Conservation (phyloP, 2,888 invertebrate genomes). For the Chalcosyrphus nemorum region DNA sequence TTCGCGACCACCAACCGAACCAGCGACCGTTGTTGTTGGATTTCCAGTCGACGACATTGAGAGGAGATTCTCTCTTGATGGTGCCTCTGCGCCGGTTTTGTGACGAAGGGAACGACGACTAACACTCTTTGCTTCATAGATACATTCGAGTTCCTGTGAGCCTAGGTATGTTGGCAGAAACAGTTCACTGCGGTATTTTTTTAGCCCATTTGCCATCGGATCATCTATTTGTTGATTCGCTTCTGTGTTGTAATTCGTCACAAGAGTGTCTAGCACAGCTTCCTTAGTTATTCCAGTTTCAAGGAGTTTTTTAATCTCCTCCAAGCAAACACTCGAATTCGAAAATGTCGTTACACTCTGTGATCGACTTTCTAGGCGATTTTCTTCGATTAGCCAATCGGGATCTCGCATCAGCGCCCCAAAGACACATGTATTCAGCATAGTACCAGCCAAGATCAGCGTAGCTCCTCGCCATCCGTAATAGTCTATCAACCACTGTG, state of each 20-base stretch:
- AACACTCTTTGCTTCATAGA: slow-evolving; percentile 79
- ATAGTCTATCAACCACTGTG: slow-evolving; percentile 87
- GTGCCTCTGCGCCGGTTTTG: slow-evolving; percentile 78
- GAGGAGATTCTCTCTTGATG: slow-evolving; percentile 79
- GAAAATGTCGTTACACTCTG: slow-evolving; percentile 82
- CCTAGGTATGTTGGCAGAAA: slow-evolving; percentile 80
- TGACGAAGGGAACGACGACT: slow-evolving; percentile 80
- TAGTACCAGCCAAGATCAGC: slow-evolving; percentile 90
- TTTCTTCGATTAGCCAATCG: slow-evolving; percentile 86
- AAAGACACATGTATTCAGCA: slow-evolving; percentile 92
- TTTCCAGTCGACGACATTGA: slow-evolving; percentile 78
- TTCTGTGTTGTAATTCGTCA: slow-evolving; percentile 82
- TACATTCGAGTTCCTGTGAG: slow-evolving; percentile 79
- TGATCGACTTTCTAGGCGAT: slow-evolving; percentile 81
- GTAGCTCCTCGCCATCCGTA: slow-evolving; percentile 94
- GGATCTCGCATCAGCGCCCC: slow-evolving; percentile 94
- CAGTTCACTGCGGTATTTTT: slow-evolving; percentile 81
- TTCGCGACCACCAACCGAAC: slow-evolving; percentile 70
- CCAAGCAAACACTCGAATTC: slow-evolving; percentile 81
- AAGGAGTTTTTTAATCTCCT: slow-evolving; percentile 85
- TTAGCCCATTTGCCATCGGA: slow-evolving; percentile 76
- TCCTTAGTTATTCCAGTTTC: slow-evolving; percentile 85
- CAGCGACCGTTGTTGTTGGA: not conserved
- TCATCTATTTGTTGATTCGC: slow-evolving; percentile 82
- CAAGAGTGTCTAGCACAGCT: slow-evolving; percentile 80